phyloP scores from a whole-genome alignment of 2,113 vertebrate species.

The Aegotheles bennettii region DNA sequence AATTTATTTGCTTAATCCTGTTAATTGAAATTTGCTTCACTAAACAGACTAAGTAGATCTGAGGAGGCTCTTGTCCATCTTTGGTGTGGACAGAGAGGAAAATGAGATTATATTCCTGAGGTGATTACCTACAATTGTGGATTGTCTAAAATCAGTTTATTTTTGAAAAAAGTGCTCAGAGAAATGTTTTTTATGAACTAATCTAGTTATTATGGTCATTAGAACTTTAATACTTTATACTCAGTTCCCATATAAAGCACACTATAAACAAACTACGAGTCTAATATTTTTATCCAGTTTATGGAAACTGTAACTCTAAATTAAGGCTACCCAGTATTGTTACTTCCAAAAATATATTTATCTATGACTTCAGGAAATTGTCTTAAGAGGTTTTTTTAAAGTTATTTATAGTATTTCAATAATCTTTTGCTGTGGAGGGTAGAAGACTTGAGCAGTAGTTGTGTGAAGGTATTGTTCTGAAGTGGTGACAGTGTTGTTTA shows the following conservation, averaged over 20 bases:
- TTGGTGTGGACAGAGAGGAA: background rate
- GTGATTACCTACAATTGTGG: background rate
- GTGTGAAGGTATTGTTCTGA: background rate
- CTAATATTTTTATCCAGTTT: background rate
- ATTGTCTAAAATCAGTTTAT: background rate
- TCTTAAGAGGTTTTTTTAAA: background rate
- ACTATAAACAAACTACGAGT: background rate
- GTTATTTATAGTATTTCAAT: background rate
- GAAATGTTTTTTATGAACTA: background rate
- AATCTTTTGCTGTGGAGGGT: background rate
- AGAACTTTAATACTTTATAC: background rate
- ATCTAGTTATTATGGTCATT: background rate
- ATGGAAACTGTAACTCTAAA: background rate
- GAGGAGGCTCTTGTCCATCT: background rate
- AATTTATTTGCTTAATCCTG: background rate
- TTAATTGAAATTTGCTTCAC: background rate
- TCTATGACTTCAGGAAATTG: background rate
- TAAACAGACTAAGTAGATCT: background rate
- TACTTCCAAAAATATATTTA: background rate
- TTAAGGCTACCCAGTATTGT: background rate
- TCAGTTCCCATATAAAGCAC: rapidly evolving
- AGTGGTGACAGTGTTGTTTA: background rate
- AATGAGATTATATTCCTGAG: background rate
- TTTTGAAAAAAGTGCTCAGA: background rate
- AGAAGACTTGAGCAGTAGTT: background rate